Conservation (phyloP, 2,888 invertebrate species). For the Marronus borbonicus region DNA sequence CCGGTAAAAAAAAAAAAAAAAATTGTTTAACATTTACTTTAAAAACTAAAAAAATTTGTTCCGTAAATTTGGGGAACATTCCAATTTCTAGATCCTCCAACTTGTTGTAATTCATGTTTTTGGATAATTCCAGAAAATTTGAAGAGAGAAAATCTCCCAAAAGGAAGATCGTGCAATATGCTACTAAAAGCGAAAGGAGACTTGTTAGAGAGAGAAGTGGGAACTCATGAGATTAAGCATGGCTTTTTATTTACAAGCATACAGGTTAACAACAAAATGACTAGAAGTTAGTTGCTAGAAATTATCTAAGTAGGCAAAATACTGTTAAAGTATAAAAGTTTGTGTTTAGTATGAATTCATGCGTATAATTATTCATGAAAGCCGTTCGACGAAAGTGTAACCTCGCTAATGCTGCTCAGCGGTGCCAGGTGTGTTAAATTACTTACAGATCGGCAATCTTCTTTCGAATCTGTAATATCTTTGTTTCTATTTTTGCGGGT, state of each 20-base stretch:
- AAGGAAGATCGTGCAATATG: too few relatives aligned
- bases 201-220: not conserved
- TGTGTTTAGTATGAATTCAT: constrained; percentile 36
- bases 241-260: constrained; percentile 14
- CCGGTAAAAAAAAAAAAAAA: too few relatives aligned
- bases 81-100: too few relatives aligned
- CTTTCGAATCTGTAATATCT: constrained; percentile 48
- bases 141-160: too few relatives aligned
- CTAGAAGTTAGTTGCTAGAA: constrained; percentile 32
- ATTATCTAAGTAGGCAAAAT: constrained; percentile 19
- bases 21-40: too few relatives aligned
- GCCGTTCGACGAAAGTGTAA: constrained; percentile 61
- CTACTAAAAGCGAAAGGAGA: too few relatives aligned
- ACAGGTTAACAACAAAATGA: constrained; percentile 35
- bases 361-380: constrained; percentile 35
- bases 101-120: too few relatives aligned
- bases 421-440: constrained; percentile 70
- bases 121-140: too few relatives aligned
- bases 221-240: constrained; percentile 18
- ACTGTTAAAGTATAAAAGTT: constrained; percentile 15
- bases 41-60: too few relatives aligned
- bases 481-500: constrained; percentile 41
- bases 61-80: too few relatives aligned
- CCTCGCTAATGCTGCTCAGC: constrained; percentile 73
- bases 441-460: constrained; percentile 70